Base-by-base conservation (phyloP, 2,113 vertebrate species). In the Calidris pugnax region DNA sequence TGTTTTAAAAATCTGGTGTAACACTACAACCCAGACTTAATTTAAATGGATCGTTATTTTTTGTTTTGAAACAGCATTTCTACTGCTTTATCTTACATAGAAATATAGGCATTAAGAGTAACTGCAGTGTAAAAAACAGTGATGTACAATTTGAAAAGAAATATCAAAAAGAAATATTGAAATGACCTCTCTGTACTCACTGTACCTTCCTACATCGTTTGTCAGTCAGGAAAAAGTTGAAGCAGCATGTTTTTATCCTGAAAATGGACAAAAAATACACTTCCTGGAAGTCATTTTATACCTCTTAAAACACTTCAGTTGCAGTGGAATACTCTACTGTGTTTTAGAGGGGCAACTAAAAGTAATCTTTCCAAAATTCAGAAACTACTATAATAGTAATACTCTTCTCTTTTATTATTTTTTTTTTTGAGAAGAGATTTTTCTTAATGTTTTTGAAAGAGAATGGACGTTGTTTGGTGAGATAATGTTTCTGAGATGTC, bases 161-260 rank as follows among this genome's bases (percentile, higher is more conserved):
- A 57, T 78, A 33, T 8, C 14, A n/a, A 12, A 48, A 92, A 50
- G 12, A 43, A 83, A 39, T 79, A 59, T 19, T 72, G 57, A 64
- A 90, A 69, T 68, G 18, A 37, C 10, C 7, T 76, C 3, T 64
- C 5, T 35, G 4, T 76, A 47, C 8, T 92, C 39, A 30, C 8
- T 66, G 8, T 41, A 63, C 10, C 26, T 86, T 90, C 37, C 79
- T 67, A 6, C 1, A 21, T 43, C 0, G 0, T 67, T 63, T 1
- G 2, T 71, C 21, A 33, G 21, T 53, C 19, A 43, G 32, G 50
- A 72, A 90, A 4, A 85, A 51, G 15, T 50, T 90, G 47, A 75
- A 62, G 50, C 21, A 53, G 4, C 10, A 1, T 33, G 32, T 82
- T 47, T 93, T 75, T 79, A 19, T 85, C 9, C n/a, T 82, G 43